These are phyloP conservation scores for Latheticus oryzae DNA, from an alignment of 2,888 invertebrate genomes.

Conservation along the genomic window DNA sequence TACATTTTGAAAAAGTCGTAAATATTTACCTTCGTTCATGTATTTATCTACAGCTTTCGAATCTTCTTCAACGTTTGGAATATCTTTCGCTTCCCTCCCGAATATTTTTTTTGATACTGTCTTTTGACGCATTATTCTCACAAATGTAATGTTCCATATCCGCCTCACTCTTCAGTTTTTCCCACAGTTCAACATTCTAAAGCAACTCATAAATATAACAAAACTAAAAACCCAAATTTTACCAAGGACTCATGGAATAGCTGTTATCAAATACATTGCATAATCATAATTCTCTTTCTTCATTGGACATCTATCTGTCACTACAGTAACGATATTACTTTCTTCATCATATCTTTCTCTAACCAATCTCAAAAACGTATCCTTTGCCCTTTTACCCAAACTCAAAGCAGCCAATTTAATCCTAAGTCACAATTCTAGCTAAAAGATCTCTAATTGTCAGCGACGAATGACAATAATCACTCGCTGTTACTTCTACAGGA, in stretches of 20 bases:
- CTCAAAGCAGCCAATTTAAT: slow-evolving; percentile 78
- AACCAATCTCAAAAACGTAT: slow-evolving; percentile 89
- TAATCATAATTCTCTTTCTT: slow-evolving; percentile 95
- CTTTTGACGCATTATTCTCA: slow-evolving; percentile 78
- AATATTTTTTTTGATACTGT: slow-evolving; percentile 67
- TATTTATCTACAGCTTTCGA: slow-evolving; percentile 71
- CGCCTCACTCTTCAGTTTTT: slow-evolving; percentile 80
- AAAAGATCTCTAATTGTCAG: slow-evolving; percentile 89
- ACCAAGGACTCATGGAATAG: slow-evolving; percentile 90
- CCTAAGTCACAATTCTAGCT: slow-evolving; percentile 87
- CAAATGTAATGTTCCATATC: slow-evolving; percentile 93
- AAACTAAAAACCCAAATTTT: slow-evolving; percentile 53
- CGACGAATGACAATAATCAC: slow-evolving; percentile 91
- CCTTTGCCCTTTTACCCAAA: slow-evolving; percentile 83
- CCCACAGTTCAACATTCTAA: slow-evolving; percentile 87
- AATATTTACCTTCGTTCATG: slow-evolving; percentile 73
- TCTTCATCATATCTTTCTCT: slow-evolving; percentile 80
- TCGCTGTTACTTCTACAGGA: slow-evolving; percentile 84
- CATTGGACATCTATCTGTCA: slow-evolving; percentile 91
- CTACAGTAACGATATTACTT: slow-evolving; percentile 84
- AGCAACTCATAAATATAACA: no score
- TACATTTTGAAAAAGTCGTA: no score
- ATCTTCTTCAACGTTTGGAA: slow-evolving; percentile 68
- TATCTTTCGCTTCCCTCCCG: slow-evolving; percentile 58
- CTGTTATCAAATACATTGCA: slow-evolving; percentile 90